These are phyloP conservation scores for Muraenolepis orangiensis DNA, from an alignment of 2,797 vertebrate genomes.

Conservation along the genomic window DNA sequence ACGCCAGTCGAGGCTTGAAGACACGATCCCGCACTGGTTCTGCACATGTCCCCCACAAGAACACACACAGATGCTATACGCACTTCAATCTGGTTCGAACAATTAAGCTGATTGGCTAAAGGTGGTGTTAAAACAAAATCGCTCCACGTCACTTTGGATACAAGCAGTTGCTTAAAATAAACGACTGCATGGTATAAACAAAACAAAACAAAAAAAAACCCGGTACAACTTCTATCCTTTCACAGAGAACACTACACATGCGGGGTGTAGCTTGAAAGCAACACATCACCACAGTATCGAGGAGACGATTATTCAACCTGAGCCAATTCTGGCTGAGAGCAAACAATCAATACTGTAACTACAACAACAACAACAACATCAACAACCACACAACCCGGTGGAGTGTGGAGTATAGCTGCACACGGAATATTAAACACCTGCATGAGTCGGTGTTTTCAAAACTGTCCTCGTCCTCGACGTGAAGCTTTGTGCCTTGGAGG, in stretches of 20 bases:
- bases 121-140: background rate
- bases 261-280: background rate
- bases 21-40: background rate
- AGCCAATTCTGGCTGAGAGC: background rate
- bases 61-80: background rate
- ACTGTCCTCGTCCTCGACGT: background rate
- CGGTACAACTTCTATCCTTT: background rate
- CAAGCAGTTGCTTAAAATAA: too few species aligned
- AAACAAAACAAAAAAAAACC: background rate
- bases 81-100: background rate
- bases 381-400: too few species aligned
- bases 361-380: too few species aligned
- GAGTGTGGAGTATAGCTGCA: background rate
- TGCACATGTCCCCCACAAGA: background rate
- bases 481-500: too few species aligned
- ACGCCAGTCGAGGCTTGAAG: background rate
- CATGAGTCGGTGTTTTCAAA: too few species aligned
- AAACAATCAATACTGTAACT: background rate
- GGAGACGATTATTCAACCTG: background rate
- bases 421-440: background rate
- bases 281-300: background rate
- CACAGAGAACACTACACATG: background rate
- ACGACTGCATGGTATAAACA: too few species aligned
- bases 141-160: background rate
- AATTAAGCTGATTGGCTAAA: background rate